Conservation (phyloP, 2,113 vertebrate species). For the Paralichthys olivaceus region DNA sequence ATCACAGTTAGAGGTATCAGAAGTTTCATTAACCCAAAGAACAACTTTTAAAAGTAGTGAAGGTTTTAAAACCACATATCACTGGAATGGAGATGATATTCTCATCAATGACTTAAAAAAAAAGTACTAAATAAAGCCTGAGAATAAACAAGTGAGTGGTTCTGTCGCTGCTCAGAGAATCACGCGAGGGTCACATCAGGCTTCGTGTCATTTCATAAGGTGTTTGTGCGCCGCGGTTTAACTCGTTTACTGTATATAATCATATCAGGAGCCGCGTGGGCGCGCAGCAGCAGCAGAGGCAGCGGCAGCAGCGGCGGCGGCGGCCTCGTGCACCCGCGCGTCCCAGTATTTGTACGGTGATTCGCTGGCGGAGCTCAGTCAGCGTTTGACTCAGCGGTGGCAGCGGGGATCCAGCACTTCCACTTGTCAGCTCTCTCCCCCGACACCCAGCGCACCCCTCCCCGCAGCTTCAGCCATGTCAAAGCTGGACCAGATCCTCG, state of each 20-base stretch:
- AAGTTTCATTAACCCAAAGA: no score
- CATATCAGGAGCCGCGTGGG: constrained; percentile 57
- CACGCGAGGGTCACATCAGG: background rate
- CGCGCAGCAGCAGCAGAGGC: constrained; percentile 47
- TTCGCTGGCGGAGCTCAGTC: constrained; percentile 68
- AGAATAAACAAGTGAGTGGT: background rate
- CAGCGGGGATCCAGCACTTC: constrained; percentile 58
- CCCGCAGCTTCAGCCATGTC: constrained; percentile 85
- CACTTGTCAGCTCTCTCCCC: constrained; percentile 70
- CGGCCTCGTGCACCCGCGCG: constrained; percentile 59
- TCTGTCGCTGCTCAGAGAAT: background rate
- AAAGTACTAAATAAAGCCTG: background rate
- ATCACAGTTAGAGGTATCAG: no score
- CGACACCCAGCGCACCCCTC: constrained; percentile 76
- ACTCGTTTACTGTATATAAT: constrained; percentile 50
- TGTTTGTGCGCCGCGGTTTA: constrained; percentile 8
- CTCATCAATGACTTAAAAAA: no score
- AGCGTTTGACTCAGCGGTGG: constrained; percentile 59
- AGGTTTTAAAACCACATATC: no score
- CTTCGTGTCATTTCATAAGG: background rate
- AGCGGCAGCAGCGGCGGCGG: background rate
- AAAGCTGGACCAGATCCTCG: constrained; percentile 92
- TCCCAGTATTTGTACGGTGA: constrained; percentile 61
- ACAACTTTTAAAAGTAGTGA: no score
- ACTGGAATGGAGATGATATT: no score